Percentiles rank a stretch among this genome's conserved stretches.
phyloP scores from a whole-genome alignment of 2,797 vertebrate species.

The Melopsittacus undulatus region DNA sequence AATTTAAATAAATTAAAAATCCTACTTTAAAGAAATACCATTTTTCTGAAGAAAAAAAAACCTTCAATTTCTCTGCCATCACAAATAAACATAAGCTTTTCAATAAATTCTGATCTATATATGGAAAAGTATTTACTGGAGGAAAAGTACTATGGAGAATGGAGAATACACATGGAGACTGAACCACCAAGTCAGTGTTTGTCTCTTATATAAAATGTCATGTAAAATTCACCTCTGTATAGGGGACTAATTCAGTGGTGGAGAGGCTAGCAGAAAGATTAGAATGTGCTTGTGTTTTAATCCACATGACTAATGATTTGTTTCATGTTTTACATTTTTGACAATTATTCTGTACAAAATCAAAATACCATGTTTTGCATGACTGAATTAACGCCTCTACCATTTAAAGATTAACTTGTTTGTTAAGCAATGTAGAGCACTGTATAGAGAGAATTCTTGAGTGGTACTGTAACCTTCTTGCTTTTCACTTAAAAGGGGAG shows the following conservation, averaged over 20 bases:
- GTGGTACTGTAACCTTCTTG: neutral
- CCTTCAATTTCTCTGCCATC: neutral
- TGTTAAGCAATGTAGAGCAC: neutral
- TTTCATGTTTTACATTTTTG: neutral
- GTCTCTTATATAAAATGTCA: neutral
- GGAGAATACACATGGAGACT: neutral
- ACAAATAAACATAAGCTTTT: neutral
- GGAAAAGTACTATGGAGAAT: neutral
- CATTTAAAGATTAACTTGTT: conserved; percentile 34
- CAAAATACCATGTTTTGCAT: neutral
- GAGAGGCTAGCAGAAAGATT: neutral
- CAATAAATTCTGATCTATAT: neutral
- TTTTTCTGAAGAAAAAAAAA: neutral
- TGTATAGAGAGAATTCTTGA: neutral
- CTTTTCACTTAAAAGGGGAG: neutral
- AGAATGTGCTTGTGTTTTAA: neutral
- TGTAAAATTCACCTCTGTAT: neutral
- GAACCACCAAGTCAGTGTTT: neutral
- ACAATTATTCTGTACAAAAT: neutral
- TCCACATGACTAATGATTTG: neutral
- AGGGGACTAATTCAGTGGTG: neutral
- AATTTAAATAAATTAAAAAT: neutral
- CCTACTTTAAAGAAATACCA: neutral
- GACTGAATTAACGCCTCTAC: neutral
- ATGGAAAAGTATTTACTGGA: neutral